These are phyloP conservation scores for Microtus pennsylvanicus DNA, from an alignment of 2,113 vertebrate species.

Conservation along the genomic window DNA sequence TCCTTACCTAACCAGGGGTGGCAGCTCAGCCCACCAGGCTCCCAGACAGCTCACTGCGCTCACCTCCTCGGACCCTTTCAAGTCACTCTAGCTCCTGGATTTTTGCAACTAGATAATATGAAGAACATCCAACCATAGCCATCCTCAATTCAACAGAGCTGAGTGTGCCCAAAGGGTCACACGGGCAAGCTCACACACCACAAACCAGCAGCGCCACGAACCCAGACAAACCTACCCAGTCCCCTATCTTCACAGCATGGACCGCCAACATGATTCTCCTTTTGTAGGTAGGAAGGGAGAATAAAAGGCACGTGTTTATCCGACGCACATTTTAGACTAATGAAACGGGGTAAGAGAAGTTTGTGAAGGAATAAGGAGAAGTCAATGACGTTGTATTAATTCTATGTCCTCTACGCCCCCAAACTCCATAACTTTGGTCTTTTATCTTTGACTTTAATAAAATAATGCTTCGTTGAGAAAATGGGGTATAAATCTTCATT, in stretches of 20 bases:
- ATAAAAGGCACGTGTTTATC: background rate
- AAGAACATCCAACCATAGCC: background rate
- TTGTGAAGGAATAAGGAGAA: background rate
- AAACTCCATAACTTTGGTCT: conserved; percentile 72
- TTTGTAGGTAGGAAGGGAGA: background rate
- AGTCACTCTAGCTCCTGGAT: background rate
- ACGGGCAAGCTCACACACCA: background rate
- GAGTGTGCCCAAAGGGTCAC: background rate
- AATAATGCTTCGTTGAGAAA: conserved; percentile 91
- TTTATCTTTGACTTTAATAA: conserved; percentile 88
- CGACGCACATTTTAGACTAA: background rate
- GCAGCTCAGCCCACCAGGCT: background rate
- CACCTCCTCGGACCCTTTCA: background rate
- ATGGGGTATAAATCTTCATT: conserved; percentile 97
- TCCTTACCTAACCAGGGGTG: background rate
- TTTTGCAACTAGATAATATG: background rate
- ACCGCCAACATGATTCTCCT: background rate
- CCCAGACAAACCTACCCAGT: conserved; percentile 12
- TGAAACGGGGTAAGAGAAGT: conserved; percentile 39
- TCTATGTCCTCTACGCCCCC: background rate
- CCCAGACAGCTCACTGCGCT: background rate
- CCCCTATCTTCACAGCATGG: background rate
- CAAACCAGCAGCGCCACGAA: background rate
- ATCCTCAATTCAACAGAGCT: background rate
- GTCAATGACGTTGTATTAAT: background rate